Evolutionary conservation across 2,797 vertebrate species (phyloP).

Genomic region (Clamator glandarius): DNA sequence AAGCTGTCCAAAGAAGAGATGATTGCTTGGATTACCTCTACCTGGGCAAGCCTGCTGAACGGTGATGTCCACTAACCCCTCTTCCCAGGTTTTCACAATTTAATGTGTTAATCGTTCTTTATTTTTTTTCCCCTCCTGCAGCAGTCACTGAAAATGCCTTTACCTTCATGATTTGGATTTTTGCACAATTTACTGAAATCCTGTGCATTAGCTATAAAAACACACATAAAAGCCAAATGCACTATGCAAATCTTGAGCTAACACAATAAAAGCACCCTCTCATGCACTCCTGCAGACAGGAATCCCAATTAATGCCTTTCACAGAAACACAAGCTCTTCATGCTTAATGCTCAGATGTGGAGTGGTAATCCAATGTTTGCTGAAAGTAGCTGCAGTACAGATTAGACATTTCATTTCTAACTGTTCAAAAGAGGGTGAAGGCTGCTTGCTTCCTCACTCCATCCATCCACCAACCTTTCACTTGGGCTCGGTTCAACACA

Average conservation of each 20-base stretch:
- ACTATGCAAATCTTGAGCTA: background rate
- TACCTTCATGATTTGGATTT: background rate
- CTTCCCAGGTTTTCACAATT: background rate
- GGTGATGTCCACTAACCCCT: background rate
- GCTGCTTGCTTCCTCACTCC: background rate
- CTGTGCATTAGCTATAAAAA: background rate
- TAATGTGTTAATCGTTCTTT: background rate
- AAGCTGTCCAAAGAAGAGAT: background rate
- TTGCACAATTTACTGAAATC: background rate
- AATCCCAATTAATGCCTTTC: slow-evolving; percentile 21
- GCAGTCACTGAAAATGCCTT: background rate
- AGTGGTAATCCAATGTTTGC: background rate
- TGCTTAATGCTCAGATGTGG: background rate
- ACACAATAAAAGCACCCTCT: background rate
- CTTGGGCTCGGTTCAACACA: background rate
- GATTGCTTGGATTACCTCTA: background rate
- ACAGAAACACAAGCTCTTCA: background rate
- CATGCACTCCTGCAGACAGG: background rate
- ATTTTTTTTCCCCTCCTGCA: accelerated
- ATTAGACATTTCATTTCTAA: background rate
- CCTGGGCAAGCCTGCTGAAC: background rate
- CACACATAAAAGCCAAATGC: background rate
- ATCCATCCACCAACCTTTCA: background rate
- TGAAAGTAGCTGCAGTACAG: background rate
- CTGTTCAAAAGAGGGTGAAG: background rate